Conservation (phyloP, 2,797 vertebrate genomes). For the Scyliorhinus canicula region DNA sequence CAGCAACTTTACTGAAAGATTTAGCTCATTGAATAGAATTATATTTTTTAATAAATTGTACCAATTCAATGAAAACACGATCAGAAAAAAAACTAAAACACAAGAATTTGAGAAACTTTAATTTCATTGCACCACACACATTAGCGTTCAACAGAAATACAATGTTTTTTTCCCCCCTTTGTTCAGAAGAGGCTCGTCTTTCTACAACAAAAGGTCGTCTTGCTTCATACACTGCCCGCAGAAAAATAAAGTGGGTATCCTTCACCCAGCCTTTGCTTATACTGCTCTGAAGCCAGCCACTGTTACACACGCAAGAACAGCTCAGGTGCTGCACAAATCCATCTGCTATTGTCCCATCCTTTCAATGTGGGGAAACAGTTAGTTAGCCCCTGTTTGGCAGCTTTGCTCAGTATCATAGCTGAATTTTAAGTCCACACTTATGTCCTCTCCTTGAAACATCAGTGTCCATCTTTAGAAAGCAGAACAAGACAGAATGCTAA, state of each 20-base stretch:
- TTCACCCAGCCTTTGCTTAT: not conserved
- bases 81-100: not conserved
- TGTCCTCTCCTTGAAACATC: not conserved
- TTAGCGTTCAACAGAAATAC: constrained; percentile 4
- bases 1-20: not conserved
- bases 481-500: not conserved
- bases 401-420: not conserved
- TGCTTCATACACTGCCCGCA: not conserved
- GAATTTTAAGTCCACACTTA: not conserved
- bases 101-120: not conserved
- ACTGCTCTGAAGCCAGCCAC: not conserved
- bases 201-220: not conserved
- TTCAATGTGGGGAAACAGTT: not conserved
- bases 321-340: not conserved
- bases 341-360: not conserved
- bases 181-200: not conserved
- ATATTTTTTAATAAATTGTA: not conserved
- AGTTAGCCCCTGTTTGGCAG: not conserved
- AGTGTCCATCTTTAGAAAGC: not conserved
- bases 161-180: not conserved
- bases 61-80: not conserved
- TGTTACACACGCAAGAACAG: not conserved
- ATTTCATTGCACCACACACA: constrained; percentile 8
- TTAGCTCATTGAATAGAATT: not conserved
- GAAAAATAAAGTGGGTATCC: not conserved